phyloP scores from a whole-genome alignment of 2,888 invertebrate species.

The Ichneumoninae sp. region DNA sequence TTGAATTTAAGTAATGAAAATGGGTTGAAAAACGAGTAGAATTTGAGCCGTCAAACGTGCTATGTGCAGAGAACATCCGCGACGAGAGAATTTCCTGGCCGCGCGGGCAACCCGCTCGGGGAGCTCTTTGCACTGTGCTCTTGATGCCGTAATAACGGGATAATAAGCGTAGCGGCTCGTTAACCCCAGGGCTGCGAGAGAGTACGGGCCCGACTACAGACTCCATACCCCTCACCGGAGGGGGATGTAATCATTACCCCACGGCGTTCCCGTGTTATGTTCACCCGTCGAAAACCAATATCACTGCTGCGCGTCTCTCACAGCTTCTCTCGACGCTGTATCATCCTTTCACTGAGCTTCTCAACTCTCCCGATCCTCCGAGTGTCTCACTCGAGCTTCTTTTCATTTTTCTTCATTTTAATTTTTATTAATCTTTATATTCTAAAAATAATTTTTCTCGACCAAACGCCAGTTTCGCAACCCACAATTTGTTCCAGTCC shows the following conservation, averaged over 20 bases:
- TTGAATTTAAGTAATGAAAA: neutral
- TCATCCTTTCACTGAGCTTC: neutral
- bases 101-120: conserved; percentile 39
- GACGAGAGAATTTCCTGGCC: conserved; percentile 44
- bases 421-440: neutral
- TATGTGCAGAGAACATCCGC: neutral
- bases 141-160: conserved; percentile 66
- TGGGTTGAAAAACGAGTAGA: neutral
- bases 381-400: neutral
- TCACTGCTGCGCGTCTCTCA: neutral
- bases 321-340: neutral
- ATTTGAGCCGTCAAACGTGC: neutral
- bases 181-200: conserved; percentile 32
- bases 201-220: conserved; percentile 33
- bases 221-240: conserved; percentile 33
- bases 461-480: too few relatives aligned
- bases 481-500: too few relatives aligned
- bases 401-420: neutral
- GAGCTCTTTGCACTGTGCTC: conserved; percentile 51
- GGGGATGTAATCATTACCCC: conserved; percentile 59
- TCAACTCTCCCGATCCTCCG: neutral
- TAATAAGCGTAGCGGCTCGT: conserved; percentile 63
- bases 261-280: conserved; percentile 47
- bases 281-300: conserved; percentile 40
- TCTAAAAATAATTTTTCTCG: neutral